Conservation (phyloP, 2,888 invertebrate species). For the Phaonia tiefii region DNA sequence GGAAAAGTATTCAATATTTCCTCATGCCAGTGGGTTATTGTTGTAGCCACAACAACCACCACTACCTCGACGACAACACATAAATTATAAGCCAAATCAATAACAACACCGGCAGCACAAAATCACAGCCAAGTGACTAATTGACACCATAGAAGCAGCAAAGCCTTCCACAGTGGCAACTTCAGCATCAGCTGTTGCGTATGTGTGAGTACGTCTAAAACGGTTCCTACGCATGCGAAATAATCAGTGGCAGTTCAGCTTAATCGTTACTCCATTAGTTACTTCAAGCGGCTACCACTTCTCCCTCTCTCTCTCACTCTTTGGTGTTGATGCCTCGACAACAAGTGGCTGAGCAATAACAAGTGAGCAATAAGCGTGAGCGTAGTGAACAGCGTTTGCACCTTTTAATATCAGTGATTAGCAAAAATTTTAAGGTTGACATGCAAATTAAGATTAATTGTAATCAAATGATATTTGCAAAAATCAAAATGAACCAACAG, state of each 20-base stretch:
- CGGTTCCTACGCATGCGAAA: constrained; percentile 4
- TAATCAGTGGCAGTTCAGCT: no score
- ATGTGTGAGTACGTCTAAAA: constrained; percentile 26
- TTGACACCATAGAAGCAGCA: constrained; percentile 30
- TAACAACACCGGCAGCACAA: neutral
- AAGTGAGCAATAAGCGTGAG: neutral
- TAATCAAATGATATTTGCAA: constrained; percentile 4
- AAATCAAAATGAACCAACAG: neutral
- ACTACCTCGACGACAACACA: constrained; percentile 5
- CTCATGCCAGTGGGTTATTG: constrained; percentile 62
- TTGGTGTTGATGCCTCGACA: no score
- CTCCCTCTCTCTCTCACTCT: no score
- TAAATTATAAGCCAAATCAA: neutral
- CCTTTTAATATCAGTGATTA: constrained; percentile 49
- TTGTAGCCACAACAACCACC: constrained; percentile 18
- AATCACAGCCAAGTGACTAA: constrained; percentile 37
- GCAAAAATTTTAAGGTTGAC: constrained; percentile 49
- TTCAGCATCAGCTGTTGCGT: no score
- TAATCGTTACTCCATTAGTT: neutral
- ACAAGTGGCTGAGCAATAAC: no score
- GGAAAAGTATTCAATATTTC: constrained; percentile 63
- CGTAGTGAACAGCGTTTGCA: constrained; percentile 23
- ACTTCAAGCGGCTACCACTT: neutral
- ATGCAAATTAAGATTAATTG: constrained; percentile 61
- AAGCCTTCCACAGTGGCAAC: no score